Evolutionary conservation across 2,888 invertebrate genomes (phyloP), one percentile per base, ranked within the genome.

Genomic region (Apomyelois bistriatella): DNA sequence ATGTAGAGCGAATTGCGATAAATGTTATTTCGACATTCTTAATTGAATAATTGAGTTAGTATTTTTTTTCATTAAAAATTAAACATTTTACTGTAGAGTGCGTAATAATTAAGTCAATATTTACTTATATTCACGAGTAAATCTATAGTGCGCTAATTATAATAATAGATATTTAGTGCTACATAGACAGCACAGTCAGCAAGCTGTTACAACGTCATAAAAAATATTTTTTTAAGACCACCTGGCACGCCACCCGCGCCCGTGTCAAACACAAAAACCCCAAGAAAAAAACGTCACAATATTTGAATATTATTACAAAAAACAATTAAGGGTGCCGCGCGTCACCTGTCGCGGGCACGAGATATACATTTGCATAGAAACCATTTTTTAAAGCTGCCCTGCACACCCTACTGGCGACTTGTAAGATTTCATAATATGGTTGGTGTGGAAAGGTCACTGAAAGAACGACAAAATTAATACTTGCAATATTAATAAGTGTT

Each of bases 301-400:
- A 90, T 90, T 90, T 90, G 85, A 90, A 89, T 90, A 89, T 87
- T 84, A 79, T 79, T 78, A 88, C 79, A 89, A 89, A 86, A 89
- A 90, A 90, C 84, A 90, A 89, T 89, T 87, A 88, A 85, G 86
- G 81, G 82, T 79, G 83, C 85, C 89, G 84, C 83, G 66, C 79
- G 75, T 88, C 90, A 89, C 89, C 89, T 89, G 90, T 90, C 86
- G 85, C 76, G 70, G 75, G 84, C 86, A 86, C 86, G 86, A 84
- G 86, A 84, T 79, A 81, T 74, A 58, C 85, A 90, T 90, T 89
- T 86, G 85, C 89, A 90, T 90, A 87, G 82, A 82, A 78, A 83
- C 79, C 70, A 70, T 78, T 79, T 79, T 73, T 63, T 75, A 78
- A 80, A 72, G 72, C 62, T 64, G 66, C 61, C 67, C 62, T 65